Conservation (phyloP, 37 sponge, comb jelly and placozoan species). For the Hormiphora californensis region DNA sequence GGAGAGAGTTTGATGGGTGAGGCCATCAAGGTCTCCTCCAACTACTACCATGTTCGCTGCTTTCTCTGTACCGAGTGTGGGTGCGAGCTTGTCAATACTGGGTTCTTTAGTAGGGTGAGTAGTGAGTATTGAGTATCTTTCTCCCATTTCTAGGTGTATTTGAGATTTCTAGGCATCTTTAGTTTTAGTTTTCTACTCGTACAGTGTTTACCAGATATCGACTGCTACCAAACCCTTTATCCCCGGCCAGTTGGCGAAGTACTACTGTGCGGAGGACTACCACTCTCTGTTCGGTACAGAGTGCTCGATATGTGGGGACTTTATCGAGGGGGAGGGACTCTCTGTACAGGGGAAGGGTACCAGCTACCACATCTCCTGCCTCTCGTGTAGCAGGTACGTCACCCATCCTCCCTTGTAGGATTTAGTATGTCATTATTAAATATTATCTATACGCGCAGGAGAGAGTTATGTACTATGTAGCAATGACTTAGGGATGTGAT, state of each 20-base stretch:
- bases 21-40: slow-evolving; percentile 34
- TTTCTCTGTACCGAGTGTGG: slow-evolving; percentile 44
- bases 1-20: slow-evolving; percentile 13
- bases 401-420: not conserved
- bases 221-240: not conserved
- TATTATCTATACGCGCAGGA: too few relatives aligned
- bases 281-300: slow-evolving; percentile 33
- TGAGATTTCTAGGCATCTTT: too few relatives aligned
- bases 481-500: too few relatives aligned
- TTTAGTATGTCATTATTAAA: not conserved
- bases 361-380: slow-evolving; percentile 52
- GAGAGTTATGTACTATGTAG: too few relatives aligned
- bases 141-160: not conserved
- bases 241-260: slow-evolving; percentile 30
- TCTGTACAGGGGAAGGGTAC: slow-evolving; percentile 47
- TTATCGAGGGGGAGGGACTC: slow-evolving; percentile 46
- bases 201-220: too few relatives aligned
- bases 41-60: slow-evolving; percentile 31
- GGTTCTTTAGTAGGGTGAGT: slow-evolving; percentile 27
- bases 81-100: slow-evolving; percentile 47
- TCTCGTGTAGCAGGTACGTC: slow-evolving; percentile 8
- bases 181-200: too few relatives aligned
- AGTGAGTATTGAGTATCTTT: not conserved
- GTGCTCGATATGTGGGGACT: not conserved
- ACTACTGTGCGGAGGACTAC: slow-evolving; percentile 50